Base-by-base conservation (phyloP, 2,797 vertebrate species). In the Oreortyx pictus region DNA sequence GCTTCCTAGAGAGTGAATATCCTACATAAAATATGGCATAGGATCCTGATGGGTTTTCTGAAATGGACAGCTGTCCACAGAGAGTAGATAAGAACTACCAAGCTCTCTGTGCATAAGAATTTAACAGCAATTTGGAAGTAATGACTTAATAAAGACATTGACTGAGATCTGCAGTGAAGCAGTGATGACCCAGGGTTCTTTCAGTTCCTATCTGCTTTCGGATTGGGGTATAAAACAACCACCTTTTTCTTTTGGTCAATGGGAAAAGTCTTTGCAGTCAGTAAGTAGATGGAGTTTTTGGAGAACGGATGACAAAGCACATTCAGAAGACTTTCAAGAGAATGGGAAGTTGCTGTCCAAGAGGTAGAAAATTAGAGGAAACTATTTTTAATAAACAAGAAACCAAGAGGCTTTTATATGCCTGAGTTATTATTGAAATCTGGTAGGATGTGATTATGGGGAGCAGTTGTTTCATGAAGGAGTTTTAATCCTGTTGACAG, bases 401-500 rank as follows among this genome's bases (percentile, higher is more conserved):
- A 95, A 95, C 64, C 66, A 92, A 95, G 67, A 92, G 25, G 47
- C 64, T 95, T 96, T 96, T 92, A 93, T 85, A 81, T 89, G 89
- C 77, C 82, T 86, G 75, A 92, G 78, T 94, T 97, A 87, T 95
- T 95, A 95, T 35, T 96, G 93, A 96, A 96, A 94, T 94, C 84
- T 95, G 83, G 25, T 73, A 96, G 85, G 86, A 92, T 96, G 78
- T 95, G 95, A 97, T 97, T 97, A 95, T 60, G 79, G 90, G 75
- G 86, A 92, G 81, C 80, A 90, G 88, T 95, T 97, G 92, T 96
- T 95, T 95, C 91, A 91, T 71, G 93, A 93, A 93, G 71, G 71
- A 97, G 89, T 96, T 96, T 97, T 96, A 97, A 95, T 97, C 90
- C 57, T 88, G 16, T 90, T 96, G 96, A 91, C 88, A 89, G 72